Evolutionary conservation across 2,888 invertebrate genomes (phyloP).

Genomic region (Griposia aprilina): DNA sequence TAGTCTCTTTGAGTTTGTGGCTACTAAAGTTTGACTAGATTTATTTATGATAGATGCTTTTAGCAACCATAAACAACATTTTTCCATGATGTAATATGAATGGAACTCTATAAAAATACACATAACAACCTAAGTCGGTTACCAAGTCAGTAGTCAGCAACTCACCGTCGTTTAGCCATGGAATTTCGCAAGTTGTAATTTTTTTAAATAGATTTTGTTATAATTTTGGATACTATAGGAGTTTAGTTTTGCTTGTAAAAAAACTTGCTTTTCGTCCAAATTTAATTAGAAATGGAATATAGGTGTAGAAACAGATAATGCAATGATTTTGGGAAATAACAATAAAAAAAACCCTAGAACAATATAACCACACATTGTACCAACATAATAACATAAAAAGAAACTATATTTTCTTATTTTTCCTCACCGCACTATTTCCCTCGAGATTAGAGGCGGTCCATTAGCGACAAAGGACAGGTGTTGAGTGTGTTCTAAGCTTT

Average conservation of each 20-base stretch:
- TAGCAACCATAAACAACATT: slow-evolving; percentile 34
- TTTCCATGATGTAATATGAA: slow-evolving; percentile 18
- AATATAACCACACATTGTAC: slow-evolving; percentile 38
- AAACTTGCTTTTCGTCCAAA: neutral
- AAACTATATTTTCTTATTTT: slow-evolving; percentile 72
- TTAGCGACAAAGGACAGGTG: slow-evolving; percentile 90
- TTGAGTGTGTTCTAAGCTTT: slow-evolving; percentile 88
- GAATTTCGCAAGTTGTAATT: neutral
- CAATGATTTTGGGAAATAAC: neutral
- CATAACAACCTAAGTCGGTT: neutral
- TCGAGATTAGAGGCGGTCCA: slow-evolving; percentile 82
- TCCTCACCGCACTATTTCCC: slow-evolving; percentile 68
- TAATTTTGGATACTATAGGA: fast-evolving
- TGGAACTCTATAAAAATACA: slow-evolving; percentile 14
- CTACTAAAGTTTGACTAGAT: slow-evolving; percentile 47
- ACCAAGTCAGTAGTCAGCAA: neutral
- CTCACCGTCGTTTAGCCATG: neutral
- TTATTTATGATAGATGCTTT: slow-evolving; percentile 44
- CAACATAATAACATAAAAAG: slow-evolving; percentile 62
- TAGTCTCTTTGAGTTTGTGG: slow-evolving; percentile 41
- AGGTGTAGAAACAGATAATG: neutral
- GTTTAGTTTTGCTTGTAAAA: neutral
- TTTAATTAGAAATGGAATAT: neutral
- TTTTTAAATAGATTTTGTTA: neutral
- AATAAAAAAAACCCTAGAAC: slow-evolving; percentile 15